Evolutionary conservation across 2,113 vertebrate genomes (phyloP), one percentile per base, ranked within the genome.

Genomic region (Dryoscopus gambensis): DNA sequence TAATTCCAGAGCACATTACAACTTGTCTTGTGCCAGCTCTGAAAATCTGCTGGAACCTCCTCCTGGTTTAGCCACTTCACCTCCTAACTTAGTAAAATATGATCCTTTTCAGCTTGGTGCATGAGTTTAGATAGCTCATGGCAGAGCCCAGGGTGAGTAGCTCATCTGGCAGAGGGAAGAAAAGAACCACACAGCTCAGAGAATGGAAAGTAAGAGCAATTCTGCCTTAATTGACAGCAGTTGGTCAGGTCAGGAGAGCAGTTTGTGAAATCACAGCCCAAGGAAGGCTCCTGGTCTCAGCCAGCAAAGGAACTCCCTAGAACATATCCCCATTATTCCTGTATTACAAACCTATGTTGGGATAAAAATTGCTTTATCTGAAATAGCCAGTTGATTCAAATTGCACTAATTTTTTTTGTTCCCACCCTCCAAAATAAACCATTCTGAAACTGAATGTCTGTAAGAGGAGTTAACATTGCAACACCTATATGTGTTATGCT

Each of bases 351-450:
- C 7, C 23, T 59, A 27, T 1, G 1, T 22, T 27, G 40, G 21
- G 84, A 70, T 70, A 64, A 59, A 69, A 40, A 15, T 15, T 42
- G 46, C 27, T 52, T 80, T 39, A 39, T 67, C 28, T 9, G 4
- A 81, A 81, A 77, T 27, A 78, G 47, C 3, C 23, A 69, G 18
- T 13, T 75, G 17, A 68, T 82, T 69, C 21, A 59, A 78, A 65
- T 7, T 1, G 2, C 8, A 25, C 10, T 28, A 2, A 6, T 4
- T 42, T 42, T 46, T n/a, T 27, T 50, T 53, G 15, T 30, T 10
- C 0, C 1, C 14, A n/a, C 5, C 19, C 18, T 17, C 4, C 10
- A 17, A 74, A 92, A 52, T 5, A 39, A 37, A 65, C 4, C 25
- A 44, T 64, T 87, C 64, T 64, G 37, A 30, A 76, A 84, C 1